Conservation (phyloP, 2,888 invertebrate species). For the Periphyllus acericola region DNA sequence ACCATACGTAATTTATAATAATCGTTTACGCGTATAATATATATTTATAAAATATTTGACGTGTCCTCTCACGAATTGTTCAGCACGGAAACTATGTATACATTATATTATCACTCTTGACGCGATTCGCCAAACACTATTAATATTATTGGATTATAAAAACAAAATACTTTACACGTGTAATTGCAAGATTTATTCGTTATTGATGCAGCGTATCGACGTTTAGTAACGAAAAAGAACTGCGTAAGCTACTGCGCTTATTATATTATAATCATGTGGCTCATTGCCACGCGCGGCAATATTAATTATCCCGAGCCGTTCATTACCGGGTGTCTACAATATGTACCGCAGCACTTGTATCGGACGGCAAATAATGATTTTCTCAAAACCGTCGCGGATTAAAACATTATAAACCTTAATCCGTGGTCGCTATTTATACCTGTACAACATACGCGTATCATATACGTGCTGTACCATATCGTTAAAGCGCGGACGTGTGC, state of each 20-base stretch:
- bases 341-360: no score
- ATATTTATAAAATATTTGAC: neutral
- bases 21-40: no score
- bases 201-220: neutral
- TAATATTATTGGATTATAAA: neutral
- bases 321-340: neutral
- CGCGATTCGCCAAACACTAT: neutral
- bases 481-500: neutral
- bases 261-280: neutral
- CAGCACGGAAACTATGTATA: neutral
- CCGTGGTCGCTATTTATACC: neutral
- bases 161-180: neutral
- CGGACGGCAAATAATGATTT: no score
- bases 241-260: neutral
- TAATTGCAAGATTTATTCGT: neutral
- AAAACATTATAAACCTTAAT: neutral
- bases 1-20: conserved; percentile 4
- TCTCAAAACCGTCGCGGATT: neutral
- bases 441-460: no score
- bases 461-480: neutral
- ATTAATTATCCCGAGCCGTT: no score
- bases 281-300: neutral
- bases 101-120: no score
- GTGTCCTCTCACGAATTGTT: neutral
- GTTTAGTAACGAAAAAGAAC: neutral